These are phyloP conservation scores for Zonotrichia leucophrys DNA, from an alignment of 2,113 vertebrate genomes.

Conservation along the genomic window DNA sequence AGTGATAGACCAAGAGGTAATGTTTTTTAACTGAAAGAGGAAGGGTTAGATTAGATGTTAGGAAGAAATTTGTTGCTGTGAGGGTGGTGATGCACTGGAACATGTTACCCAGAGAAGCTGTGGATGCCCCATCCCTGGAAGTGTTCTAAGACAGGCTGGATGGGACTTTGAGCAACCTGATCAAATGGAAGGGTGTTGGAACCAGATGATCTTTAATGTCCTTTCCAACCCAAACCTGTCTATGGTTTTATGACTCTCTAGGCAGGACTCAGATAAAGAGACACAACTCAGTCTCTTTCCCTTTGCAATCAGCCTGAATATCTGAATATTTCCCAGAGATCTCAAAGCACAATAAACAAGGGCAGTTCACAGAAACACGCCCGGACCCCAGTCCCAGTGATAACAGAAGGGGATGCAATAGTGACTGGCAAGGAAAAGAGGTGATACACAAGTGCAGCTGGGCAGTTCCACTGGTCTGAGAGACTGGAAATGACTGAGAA, in stretches of 20 bases:
- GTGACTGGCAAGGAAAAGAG: neutral
- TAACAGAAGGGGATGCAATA: neutral
- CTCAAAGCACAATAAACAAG: accelerated
- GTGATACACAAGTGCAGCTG: accelerated
- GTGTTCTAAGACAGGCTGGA: neutral
- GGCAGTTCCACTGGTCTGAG: neutral
- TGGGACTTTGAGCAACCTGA: neutral
- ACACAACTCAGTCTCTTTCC: neutral
- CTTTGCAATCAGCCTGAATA: neutral
- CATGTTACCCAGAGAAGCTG: neutral
- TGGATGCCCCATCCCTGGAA: neutral
- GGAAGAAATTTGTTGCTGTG: neutral
- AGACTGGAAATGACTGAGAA: neutral
- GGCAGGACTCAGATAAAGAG: neutral
- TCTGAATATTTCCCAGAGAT: neutral
- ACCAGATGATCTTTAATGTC: no score
- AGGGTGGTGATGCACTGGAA: neutral
- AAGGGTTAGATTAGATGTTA: neutral
- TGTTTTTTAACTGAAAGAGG: neutral
- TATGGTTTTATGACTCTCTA: neutral
- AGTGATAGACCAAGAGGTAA: neutral
- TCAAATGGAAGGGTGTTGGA: neutral
- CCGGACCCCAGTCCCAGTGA: no score
- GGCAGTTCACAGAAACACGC: neutral
- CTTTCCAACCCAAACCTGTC: neutral